Conservation (phyloP, 2,113 vertebrate genomes). For the Etia nguti region DNA sequence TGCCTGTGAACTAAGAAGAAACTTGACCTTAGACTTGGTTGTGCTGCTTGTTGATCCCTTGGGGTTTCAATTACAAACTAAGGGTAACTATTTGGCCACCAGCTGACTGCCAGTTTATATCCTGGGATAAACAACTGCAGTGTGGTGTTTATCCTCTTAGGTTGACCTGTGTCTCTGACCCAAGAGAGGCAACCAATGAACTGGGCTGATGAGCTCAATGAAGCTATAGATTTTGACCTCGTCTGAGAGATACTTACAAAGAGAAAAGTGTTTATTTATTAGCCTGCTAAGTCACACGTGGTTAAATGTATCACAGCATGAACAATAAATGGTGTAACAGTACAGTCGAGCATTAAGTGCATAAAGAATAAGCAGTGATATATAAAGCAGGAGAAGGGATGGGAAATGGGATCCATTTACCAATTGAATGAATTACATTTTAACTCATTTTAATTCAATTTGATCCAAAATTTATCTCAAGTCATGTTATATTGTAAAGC, state of each 20-base stretch:
- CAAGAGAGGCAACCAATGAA: not conserved
- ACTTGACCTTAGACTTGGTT: conserved; percentile 22
- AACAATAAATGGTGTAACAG: not conserved
- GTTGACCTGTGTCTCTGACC: not conserved
- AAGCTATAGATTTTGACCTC: not conserved
- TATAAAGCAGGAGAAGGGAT: not conserved
- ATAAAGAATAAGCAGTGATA: not conserved
- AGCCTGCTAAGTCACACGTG: not conserved
- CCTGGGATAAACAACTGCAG: conserved; percentile 19
- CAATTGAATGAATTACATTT: not conserved
- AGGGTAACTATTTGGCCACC: not conserved
- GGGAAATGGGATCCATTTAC: not conserved
- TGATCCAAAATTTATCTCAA: not conserved
- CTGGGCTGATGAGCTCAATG: not conserved
- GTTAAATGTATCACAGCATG: not conserved
- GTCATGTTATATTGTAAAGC: not conserved
- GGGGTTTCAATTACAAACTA: conserved; percentile 25
- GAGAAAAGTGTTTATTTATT: not conserved
- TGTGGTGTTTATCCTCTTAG: conserved; percentile 17
- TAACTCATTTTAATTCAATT: not conserved
- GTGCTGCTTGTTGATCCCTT: conserved; percentile 24
- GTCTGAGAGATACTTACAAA: not conserved
- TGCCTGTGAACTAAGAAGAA: not conserved
- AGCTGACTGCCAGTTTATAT: conserved; percentile 5
- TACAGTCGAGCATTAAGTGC: not conserved